Evolutionary conservation across 2,888 invertebrate genomes (phyloP), one percentile per base, ranked within the genome.

Genomic region (Coenonympha glycerion): DNA sequence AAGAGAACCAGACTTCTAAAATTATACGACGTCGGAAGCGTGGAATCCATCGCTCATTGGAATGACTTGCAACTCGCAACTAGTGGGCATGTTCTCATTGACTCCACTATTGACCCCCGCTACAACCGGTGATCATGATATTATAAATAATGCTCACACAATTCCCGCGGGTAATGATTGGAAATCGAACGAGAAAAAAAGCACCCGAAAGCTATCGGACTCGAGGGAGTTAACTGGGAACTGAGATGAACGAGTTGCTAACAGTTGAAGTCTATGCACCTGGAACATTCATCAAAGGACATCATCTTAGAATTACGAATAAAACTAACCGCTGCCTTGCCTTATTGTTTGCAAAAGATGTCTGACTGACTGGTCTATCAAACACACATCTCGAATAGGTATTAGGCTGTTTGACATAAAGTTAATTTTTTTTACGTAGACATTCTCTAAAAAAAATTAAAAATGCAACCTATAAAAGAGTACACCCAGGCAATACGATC

Each of bases 51-150:
- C 71, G 73, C 73, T 79, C 75, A 69, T 69, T 72, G 65, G 68
- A 65, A 81, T 86, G 86, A 86, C 86, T 86, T 85, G 86, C 86
- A 81, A 68, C 79, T 85, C 79, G 78, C 79, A 76, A 73, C 67
- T 73, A 71, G 70, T 69, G 71, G 70, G 76, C 73, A 76, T 81
- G 77, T 73, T 83, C 83, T 85, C 81, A 82, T 82, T 83, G 84
- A 86, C 85, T 83, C 75, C 83, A 66, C 76, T 66, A 78, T 79
- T 84, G 84, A 84, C 85, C 85, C 72, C 58, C 76, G 69, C 71
- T 69, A 70, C 73, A 72, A 63, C 66, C 69, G 65, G 64, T 68
- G 73, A 79, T 81, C 79, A 75, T 76, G 78, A 80, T 76, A 81
- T 78, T 76, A 77, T 75, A 79, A 81, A 81, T 82, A 79, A 80